A percentile compares a stretch with the other conserved stretches of the same genome.
phyloP scores from a whole-genome alignment of 2,113 vertebrate genomes.

The Myotis brandtii region DNA sequence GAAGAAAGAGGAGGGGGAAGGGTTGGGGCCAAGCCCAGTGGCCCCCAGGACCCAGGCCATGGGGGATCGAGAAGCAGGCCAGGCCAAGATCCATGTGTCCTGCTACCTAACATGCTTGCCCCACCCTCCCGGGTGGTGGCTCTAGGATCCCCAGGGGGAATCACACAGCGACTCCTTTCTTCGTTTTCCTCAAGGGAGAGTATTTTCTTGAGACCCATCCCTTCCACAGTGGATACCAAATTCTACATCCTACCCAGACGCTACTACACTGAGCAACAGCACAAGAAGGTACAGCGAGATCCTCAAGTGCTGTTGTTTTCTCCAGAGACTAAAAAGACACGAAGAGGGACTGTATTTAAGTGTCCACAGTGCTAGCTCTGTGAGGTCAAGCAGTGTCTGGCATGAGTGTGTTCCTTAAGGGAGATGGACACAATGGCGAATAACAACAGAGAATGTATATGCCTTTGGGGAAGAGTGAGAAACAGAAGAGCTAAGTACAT shows the following conservation, averaged over 20 bases:
- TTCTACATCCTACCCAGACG: constrained; percentile 36
- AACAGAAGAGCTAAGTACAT: not conserved
- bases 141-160: not conserved
- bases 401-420: not conserved
- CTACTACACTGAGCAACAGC: not conserved
- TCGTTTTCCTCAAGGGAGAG: constrained; percentile 50
- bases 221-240: constrained; percentile 50
- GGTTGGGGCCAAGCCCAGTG: constrained; percentile 81
- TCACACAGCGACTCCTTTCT: constrained; percentile 18
- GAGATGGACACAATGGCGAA: not conserved
- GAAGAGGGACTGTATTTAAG: not conserved
- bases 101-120: constrained; percentile 58
- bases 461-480: not conserved
- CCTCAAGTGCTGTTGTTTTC: not conserved
- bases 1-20: constrained; percentile 85
- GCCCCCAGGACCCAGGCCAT: constrained; percentile 78
- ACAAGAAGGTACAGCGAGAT: constrained; percentile 33
- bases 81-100: constrained; percentile 72
- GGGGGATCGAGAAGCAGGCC: constrained; percentile 73
- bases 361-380: not conserved
- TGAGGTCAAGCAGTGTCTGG: not conserved
- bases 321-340: constrained; percentile 10
- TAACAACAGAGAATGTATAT: not conserved
- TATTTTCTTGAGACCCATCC: constrained; percentile 29
- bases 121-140: not conserved